Evolutionary conservation across 2,888 invertebrate genomes (phyloP).

Genomic region (Cacoxenus indagator): DNA sequence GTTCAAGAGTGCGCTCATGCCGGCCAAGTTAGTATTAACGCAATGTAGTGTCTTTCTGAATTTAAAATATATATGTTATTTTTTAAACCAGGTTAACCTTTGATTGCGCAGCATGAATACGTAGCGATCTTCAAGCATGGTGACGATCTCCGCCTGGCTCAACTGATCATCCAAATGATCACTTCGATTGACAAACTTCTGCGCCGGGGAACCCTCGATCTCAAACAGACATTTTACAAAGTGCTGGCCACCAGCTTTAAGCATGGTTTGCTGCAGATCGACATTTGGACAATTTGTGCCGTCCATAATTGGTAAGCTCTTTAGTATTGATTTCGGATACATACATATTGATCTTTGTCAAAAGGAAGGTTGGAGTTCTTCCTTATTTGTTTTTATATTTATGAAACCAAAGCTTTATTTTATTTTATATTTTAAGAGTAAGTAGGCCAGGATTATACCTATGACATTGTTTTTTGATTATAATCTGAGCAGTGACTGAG

Average conservation of each 20-base stretch:
- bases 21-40: constrained; percentile 78
- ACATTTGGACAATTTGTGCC: constrained; percentile 95
- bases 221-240: constrained; percentile 95
- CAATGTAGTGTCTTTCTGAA: background rate
- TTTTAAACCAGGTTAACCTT: constrained; percentile 80
- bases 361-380: too few species aligned
- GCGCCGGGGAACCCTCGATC: constrained; percentile 93
- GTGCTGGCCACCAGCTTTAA: constrained; percentile 96
- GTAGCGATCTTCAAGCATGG: constrained; percentile 98
- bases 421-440: too few species aligned
- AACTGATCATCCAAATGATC: constrained; percentile 97
- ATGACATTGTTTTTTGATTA: too few species aligned
- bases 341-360: too few species aligned
- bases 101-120: constrained; percentile 80
- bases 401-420: too few species aligned
- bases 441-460: too few species aligned
- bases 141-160: constrained; percentile 97
- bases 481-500: too few species aligned
- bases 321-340: constrained; percentile 99
- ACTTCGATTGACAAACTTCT: constrained; percentile 97
- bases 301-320: constrained; percentile 89
- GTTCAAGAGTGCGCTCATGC: constrained; percentile 97
- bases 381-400: too few species aligned
- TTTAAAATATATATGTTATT: background rate
- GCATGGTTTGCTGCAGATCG: constrained; percentile 97